Percentiles rank a stretch among this genome's conserved stretches.
These are phyloP conservation scores for Dromaius novaehollandiae DNA, from an alignment of 2,113 vertebrate genomes.

Conservation along the genomic window DNA sequence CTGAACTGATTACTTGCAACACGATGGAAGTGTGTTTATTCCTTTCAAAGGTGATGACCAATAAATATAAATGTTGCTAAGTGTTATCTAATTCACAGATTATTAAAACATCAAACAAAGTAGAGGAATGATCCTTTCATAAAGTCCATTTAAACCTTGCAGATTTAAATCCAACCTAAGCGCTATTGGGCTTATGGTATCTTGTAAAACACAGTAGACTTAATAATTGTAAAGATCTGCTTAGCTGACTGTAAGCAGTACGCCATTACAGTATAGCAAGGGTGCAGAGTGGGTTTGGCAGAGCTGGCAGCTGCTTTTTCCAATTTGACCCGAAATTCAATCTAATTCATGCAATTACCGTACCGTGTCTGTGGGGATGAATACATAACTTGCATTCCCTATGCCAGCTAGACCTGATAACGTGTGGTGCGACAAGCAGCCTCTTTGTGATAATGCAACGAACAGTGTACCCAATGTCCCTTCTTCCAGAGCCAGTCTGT, in stretches of 20 bases:
- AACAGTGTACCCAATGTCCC: background rate
- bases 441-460: background rate
- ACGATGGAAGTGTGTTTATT: background rate
- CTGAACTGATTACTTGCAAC: background rate
- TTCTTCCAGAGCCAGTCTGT: background rate
- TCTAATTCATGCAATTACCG: background rate
- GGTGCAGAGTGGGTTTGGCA: background rate
- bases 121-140: background rate
- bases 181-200: background rate
- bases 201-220: background rate
- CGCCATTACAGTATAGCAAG: background rate
- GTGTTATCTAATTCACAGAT: background rate
- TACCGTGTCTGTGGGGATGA: background rate
- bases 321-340: background rate
- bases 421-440: background rate
- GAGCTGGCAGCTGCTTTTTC: background rate
- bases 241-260: background rate
- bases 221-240: background rate
- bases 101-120: background rate
- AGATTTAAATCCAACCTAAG: background rate
- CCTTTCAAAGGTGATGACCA: background rate
- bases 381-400: background rate
- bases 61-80: background rate
- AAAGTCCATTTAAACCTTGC: background rate
- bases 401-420: background rate